phyloP scores from a whole-genome alignment of 2,888 invertebrate species.

The Andricus curvator region DNA sequence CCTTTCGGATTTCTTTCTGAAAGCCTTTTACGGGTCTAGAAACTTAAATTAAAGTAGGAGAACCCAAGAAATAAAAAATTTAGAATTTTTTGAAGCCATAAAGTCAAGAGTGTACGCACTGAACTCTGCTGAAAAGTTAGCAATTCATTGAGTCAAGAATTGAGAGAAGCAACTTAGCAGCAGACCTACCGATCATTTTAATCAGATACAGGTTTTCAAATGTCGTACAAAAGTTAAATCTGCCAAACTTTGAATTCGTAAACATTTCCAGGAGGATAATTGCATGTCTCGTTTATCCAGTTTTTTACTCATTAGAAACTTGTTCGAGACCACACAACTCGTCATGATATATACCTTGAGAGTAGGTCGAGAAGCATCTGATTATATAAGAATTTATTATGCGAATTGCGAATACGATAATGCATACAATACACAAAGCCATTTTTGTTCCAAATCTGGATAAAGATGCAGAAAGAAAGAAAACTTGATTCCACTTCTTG shows the following conservation, averaged over 20 bases:
- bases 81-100: no score
- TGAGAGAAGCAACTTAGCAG: no score
- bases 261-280: background rate
- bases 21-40: no score
- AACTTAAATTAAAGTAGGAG: no score
- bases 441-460: background rate
- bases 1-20: no score
- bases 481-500: no score
- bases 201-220: background rate
- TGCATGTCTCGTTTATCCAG: background rate
- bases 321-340: background rate
- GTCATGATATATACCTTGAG: slow-evolving; percentile 12
- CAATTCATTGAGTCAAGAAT: no score
- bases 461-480: background rate
- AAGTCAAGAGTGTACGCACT: no score
- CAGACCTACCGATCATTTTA: no score
- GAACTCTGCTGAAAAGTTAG: no score
- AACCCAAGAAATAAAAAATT: no score
- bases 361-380: background rate
- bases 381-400: slow-evolving; percentile 22
- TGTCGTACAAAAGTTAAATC: background rate
- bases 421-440: background rate
- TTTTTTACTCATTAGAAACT: background rate
- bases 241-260: background rate
- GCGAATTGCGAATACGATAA: background rate